Evolutionary conservation across 2,888 invertebrate species (phyloP).

Genomic region (Eristalis arbustorum): DNA sequence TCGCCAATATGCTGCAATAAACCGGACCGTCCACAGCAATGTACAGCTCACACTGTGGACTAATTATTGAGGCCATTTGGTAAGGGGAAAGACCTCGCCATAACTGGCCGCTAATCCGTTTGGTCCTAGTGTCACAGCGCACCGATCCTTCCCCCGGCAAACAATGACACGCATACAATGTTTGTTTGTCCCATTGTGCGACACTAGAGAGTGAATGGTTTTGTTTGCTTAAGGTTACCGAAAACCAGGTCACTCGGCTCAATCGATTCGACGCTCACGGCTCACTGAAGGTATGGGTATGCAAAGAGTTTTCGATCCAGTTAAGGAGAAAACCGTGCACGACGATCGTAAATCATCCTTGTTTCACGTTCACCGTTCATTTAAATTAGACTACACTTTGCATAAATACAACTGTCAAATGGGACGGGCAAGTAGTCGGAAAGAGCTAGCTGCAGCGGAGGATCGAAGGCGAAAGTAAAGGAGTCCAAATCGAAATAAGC

Average conservation of each 20-base stretch:
- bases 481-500: constrained; percentile 25
- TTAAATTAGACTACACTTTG: constrained; percentile 52
- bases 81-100: constrained; percentile 26
- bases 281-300: constrained; percentile 24
- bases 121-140: neutral
- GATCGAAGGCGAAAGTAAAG: constrained; percentile 12
- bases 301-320: constrained; percentile 63
- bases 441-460: neutral
- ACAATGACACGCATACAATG: constrained; percentile 40
- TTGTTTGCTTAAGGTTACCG: constrained; percentile 66
- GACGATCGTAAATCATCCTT: constrained; percentile 42
- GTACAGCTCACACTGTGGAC: constrained; percentile 46
- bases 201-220: constrained; percentile 42
- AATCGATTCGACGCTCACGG: neutral
- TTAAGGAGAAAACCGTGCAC: constrained; percentile 48
- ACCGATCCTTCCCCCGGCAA: constrained; percentile 13
- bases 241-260: constrained; percentile 60
- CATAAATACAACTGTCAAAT: constrained; percentile 20
- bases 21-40: neutral
- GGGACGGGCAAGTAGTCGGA: neutral
- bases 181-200: constrained; percentile 42
- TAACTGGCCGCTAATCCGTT: constrained; percentile 59
- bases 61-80: constrained; percentile 52
- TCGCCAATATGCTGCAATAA: constrained; percentile 65
- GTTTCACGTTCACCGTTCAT: constrained; percentile 25